Base-by-base conservation (phyloP, 2,797 vertebrate species). In the Sebastolobus altivelis region DNA sequence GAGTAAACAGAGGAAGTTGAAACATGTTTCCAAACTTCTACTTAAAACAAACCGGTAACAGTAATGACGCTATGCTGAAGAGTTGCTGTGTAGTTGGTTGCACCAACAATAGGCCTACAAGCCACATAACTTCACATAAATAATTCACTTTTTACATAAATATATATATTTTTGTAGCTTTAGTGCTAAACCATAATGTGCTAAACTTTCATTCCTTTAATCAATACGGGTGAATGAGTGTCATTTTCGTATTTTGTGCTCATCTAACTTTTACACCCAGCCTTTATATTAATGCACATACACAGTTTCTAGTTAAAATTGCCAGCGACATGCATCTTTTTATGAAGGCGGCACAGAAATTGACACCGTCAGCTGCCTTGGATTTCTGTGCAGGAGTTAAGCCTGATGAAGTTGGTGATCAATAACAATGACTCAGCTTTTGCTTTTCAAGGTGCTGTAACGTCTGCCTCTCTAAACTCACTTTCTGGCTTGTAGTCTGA, bases 351-450 rank as follows among this genome's bases (percentile, higher is more conserved):
- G 65, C 61, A 67, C 9, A 72, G 33, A 77, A 81, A 82, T 13
- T 61, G 65, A 60, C 60, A 66, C 61, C 2, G 31, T 61, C 68
- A 65, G 56, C 35, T 2, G 3, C 58, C 67, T 70, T 49, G 22
- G 62, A 63, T 75, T 35, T 82, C 68, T 67, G 63, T 72, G 40
- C 40, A 49, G 27, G 46, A 68, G 61, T 61, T 61, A 67, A 46
- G 63, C 31, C 40, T 72, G 75, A 65, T 38, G 56, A 49, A 60
- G 22, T 40, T 6, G 52, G 5, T 56, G 78, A 81, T 89, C 84
- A 37, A 83, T 86, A 83, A 60, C 71, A 58, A 8, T 69, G 70
- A 80, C 72, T 75, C 77, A 81, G 65, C 76, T 38, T 73, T 31
- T 68, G 54, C 54, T 78, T 80, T 77, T 77, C 8, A 55, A 75